Evolutionary conservation across 2,113 vertebrate genomes (phyloP).

Genomic region (Cisticola juncidis): DNA sequence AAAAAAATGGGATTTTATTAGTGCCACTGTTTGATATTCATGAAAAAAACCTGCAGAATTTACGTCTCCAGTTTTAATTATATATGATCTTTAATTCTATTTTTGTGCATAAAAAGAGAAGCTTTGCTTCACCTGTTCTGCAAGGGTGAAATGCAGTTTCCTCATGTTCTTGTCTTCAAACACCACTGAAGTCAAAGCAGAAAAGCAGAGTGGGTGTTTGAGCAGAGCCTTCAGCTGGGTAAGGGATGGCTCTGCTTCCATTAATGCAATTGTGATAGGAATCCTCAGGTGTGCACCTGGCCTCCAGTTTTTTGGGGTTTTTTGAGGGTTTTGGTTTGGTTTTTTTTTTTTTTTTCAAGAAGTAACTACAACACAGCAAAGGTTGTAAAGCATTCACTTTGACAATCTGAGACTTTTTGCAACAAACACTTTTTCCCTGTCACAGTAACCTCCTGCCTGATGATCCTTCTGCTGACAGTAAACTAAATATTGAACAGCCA

Average conservation of each 20-base stretch:
- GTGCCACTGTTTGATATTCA: not conserved
- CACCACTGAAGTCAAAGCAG: not conserved
- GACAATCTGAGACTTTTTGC: not conserved
- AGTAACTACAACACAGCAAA: not conserved
- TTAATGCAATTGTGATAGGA: not conserved
- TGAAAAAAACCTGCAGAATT: not conserved
- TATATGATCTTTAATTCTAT: not conserved
- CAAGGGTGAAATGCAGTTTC: not conserved
- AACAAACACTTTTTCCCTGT: not conserved
- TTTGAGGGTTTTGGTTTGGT: not conserved
- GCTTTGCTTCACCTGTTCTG: not conserved
- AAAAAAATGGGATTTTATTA: not conserved
- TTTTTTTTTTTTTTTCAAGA: not conserved
- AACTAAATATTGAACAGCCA: slow-evolving; percentile 35
- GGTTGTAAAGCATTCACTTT: not conserved
- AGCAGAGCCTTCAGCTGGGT: not conserved
- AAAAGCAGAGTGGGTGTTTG: not conserved
- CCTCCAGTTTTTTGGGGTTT: not conserved
- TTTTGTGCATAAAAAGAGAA: not conserved
- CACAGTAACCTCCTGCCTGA: not conserved
- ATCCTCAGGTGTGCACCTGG: not conserved
- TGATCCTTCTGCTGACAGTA: slow-evolving; percentile 18
- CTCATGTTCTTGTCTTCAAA: not conserved
- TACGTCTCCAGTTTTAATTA: not conserved
- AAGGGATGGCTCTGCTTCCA: not conserved